These are phyloP conservation scores for Leptopilina myrica DNA, from an alignment of 2,888 invertebrate genomes.

Conservation along the genomic window DNA sequence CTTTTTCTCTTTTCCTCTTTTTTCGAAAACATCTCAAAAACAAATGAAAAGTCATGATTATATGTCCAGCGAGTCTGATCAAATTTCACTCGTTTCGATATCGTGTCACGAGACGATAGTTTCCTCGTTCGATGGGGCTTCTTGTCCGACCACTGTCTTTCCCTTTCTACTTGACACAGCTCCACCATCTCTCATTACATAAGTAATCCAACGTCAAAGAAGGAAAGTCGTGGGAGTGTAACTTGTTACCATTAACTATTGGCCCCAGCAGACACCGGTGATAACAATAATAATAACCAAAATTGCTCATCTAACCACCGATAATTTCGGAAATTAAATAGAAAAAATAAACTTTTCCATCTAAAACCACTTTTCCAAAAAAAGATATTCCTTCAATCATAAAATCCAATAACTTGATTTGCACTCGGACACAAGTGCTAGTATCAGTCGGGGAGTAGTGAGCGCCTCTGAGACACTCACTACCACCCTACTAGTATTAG, in stretches of 20 bases:
- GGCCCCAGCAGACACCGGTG: conserved; percentile 1
- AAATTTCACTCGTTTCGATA: conserved; percentile 32
- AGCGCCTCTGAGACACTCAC: too few species aligned
- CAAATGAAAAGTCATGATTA: background rate
- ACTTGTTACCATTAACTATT: conserved; percentile 23
- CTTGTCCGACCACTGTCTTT: conserved; percentile 49
- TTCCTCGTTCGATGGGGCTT: conserved; percentile 52
- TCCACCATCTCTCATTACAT: conserved; percentile 46
- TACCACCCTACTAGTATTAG: too few species aligned
- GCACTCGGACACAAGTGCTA: too few species aligned
- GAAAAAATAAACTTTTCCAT: background rate
- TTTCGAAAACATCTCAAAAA: background rate
- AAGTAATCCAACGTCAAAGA: conserved; percentile 43
- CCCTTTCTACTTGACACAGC: conserved; percentile 1
- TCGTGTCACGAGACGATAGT: conserved; percentile 35
- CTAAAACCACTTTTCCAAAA: background rate
- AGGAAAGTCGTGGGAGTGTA: conserved; percentile 58
- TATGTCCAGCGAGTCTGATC: background rate
- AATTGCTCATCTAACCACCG: background rate
- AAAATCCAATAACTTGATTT: background rate
- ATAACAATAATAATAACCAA: background rate
- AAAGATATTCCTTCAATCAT: background rate
- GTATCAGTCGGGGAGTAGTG: too few species aligned
- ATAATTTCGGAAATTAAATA: background rate
- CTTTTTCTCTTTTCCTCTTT: background rate